These are phyloP conservation scores for Glaucidium brasilianum DNA, from an alignment of 2,113 vertebrate species.

Conservation along the genomic window DNA sequence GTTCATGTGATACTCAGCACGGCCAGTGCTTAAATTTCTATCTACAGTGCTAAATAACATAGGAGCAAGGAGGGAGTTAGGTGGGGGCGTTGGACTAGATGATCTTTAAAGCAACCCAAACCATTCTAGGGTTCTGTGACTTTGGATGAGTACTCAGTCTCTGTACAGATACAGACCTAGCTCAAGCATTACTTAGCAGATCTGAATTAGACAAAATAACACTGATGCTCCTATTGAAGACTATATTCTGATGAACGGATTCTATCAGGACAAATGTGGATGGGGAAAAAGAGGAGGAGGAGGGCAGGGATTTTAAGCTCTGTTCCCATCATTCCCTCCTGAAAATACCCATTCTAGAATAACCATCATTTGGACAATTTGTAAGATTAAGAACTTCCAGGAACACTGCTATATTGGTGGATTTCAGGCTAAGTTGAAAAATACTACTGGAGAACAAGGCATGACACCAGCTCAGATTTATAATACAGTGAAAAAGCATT, in stretches of 20 bases:
- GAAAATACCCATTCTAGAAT: background rate
- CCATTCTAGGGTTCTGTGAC: background rate
- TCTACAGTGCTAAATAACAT: background rate
- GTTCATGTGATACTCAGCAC: background rate
- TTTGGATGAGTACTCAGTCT: background rate
- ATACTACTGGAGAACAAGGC: background rate
- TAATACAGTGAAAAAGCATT: background rate
- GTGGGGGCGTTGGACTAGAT: accelerated
- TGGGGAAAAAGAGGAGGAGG: too few relatives aligned
- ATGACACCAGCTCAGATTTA: background rate
- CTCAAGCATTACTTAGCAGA: background rate
- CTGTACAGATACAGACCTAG: background rate
- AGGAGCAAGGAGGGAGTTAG: background rate
- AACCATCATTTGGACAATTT: background rate
- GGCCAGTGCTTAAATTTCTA: background rate
- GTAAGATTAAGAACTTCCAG: background rate
- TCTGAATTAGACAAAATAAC: background rate
- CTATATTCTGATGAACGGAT: background rate
- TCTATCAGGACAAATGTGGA: background rate
- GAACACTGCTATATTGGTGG: background rate
- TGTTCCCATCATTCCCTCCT: background rate
- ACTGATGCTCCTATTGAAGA: background rate
- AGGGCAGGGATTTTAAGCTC: background rate
- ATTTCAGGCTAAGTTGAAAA: background rate
- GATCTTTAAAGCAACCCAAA: background rate